phyloP scores from a whole-genome alignment of 2,113 vertebrate species.

The Cervus canadensis region DNA sequence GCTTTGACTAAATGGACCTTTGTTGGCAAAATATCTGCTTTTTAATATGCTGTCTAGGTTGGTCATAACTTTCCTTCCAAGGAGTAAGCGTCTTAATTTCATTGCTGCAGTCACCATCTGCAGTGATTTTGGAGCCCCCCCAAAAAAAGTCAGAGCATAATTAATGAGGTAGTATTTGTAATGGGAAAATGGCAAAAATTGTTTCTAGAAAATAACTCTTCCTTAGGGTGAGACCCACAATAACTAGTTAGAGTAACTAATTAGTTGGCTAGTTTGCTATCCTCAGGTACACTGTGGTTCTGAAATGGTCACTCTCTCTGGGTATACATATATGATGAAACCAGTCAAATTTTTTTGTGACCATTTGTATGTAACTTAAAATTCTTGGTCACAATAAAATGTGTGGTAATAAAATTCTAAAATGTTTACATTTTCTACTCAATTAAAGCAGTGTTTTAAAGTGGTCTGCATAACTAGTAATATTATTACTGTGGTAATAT shows the following conservation, averaged over 20 bases:
- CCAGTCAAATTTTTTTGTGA: neutral
- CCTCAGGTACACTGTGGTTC: neutral
- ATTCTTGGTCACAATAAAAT: neutral
- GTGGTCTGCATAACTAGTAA: neutral
- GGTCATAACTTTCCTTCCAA: neutral
- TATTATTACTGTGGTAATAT: neutral
- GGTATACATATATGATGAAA: neutral
- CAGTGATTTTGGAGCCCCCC: neutral
- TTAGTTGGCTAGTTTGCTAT: neutral
- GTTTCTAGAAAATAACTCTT: neutral
- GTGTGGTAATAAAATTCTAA: neutral
- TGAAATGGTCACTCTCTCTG: neutral
- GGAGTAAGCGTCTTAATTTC: neutral
- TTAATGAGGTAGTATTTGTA: neutral
- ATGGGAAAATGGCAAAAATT: neutral
- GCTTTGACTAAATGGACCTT: neutral
- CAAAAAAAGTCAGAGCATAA: neutral
- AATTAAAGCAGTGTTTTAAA: neutral
- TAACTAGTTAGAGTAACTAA: neutral
- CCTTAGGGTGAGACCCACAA: neutral
- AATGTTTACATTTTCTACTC: neutral
- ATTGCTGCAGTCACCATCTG: neutral
- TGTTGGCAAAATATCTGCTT: neutral
- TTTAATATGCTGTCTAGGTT: neutral
- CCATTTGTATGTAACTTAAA: neutral